Base-by-base conservation (phyloP, 2,888 invertebrate species). In the Lithophane ornitopus region DNA sequence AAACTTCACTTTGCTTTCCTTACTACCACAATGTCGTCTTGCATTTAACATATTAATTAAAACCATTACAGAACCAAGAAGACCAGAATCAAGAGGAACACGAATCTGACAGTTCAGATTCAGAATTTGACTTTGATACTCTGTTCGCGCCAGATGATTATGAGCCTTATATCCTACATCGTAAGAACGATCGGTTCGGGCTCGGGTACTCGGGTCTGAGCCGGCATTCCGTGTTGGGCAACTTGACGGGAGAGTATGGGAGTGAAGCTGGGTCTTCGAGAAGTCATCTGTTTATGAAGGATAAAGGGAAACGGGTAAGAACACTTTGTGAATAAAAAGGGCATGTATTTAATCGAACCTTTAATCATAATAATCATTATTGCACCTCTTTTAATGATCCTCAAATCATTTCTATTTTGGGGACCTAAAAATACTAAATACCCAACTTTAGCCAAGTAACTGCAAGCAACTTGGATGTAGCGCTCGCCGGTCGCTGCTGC, bases 181-280 rank as follows among this genome's bases (percentile, higher is more conserved):
- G 98, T 54, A 99, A 99, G 95, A 97, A 97, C 84, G 98, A 99
- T 92, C 97, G 97, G 16, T 98, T 98, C 91, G 98, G 98, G 0
- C 95, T 98, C 70, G 98, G 98, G 0, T 98, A 98, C 89, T 94
- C 95, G 2, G 98, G 98, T 0, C 93, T 99, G 6, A 98, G 98
- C 87, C 97, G 98, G 69, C 97, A 97, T 75, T 97, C 97, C 0
- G 96, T 98, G 52, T 92, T 98, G 2, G 97, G 97, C 0, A 94
- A 90, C 58, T 76, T 95, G 70, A 88, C 86, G 0, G 94, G 94
- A 0, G 94, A 94, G 59, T 95, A 95, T 66, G 94, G 94, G 0
- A 90, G 85, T 56, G 90, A 91, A 0, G 86, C 87, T 0, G 87
- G 90, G 0, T 81, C 88, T 3, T 91, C 92, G 0, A 91, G 70